Evolutionary conservation across 2,888 invertebrate species (phyloP).

Genomic region (Philereme transversata): DNA sequence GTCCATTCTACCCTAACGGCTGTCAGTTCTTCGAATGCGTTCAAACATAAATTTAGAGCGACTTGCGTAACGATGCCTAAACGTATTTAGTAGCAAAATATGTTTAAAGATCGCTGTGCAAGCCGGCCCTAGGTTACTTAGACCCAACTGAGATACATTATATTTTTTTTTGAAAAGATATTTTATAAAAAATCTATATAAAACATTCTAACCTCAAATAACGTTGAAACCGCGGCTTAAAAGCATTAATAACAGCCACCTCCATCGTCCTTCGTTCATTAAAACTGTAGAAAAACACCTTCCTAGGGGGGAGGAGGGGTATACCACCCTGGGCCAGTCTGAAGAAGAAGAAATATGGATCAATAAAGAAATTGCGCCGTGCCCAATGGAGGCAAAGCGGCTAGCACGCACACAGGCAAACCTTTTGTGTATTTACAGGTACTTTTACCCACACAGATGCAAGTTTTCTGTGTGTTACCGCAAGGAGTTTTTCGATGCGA

Average conservation of each 20-base stretch:
- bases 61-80: too few relatives aligned
- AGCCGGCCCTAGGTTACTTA: too few relatives aligned
- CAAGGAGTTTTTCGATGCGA: constrained; percentile 52
- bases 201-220: constrained; percentile 47
- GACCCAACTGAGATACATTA: too few relatives aligned
- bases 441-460: constrained; percentile 43
- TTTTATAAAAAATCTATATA: too few relatives aligned
- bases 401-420: constrained; percentile 69
- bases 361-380: constrained; percentile 83
- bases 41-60: too few relatives aligned
- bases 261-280: constrained; percentile 73
- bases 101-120: too few relatives aligned
- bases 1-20: too few relatives aligned
- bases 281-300: constrained; percentile 83
- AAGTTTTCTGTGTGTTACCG: constrained; percentile 50
- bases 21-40: too few relatives aligned
- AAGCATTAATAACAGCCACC: constrained; percentile 78
- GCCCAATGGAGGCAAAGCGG: constrained; percentile 78
- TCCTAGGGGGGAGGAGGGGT: constrained; percentile 49
- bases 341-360: constrained; percentile 85
- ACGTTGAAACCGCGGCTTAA: constrained; percentile 76
- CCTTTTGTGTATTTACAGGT: constrained; percentile 44
- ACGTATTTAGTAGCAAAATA: too few relatives aligned
- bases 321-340: constrained; percentile 66
- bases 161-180: too few relatives aligned